Base-by-base conservation (phyloP, 2,113 vertebrate species). In the Alethe castanea region DNA sequence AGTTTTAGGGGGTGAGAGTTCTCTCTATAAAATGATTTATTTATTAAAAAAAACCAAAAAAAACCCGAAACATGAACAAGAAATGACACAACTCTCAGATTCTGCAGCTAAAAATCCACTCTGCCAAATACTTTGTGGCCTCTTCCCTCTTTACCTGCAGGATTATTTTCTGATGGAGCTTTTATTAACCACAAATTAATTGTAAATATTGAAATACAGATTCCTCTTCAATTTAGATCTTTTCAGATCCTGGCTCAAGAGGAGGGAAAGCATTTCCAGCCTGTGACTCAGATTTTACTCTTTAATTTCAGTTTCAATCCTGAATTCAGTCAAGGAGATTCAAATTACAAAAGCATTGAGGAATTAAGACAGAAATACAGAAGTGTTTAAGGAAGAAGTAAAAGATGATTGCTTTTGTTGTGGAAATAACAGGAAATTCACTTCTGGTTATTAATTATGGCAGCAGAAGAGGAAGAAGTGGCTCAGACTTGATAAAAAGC, bases 31-130 rank as follows among this genome's bases (percentile, higher is more conserved):
- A 74, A 38, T 19, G 2, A 38, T 17, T 70, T 23, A 33, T n/a
- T 45, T 3, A 16, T 60, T 33, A 0, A 25, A 50, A 50, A 25
- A 26, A 13, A 17, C 10, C 18, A 67, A 47, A 72, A 36, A 38
- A 0, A 16, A 7, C 3, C 2, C 15, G 19, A 73, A 54, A 6
- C 11, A 33, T 2, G 9, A 77, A 18, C 6, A 67, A 35, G 11
- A 13, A 89, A 52, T 47, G 36, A 67, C 22, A 57, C 1, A 81
- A 7, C 22, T 59, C 36, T 29, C 2, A 0, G 35, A 91, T 20
- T 9, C 42, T 53, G 35, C 26, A 76, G 48, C 44, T 56, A 26
- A 85, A 90, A 38, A 64, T 59, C 23, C 13, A 29, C 24, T 31
- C 62, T 54, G 50, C 36, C 35, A 57, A 66, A 19, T 52, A 42